Base-by-base conservation (phyloP, 2,888 invertebrate genomes). In the Eucera pruinosa region DNA sequence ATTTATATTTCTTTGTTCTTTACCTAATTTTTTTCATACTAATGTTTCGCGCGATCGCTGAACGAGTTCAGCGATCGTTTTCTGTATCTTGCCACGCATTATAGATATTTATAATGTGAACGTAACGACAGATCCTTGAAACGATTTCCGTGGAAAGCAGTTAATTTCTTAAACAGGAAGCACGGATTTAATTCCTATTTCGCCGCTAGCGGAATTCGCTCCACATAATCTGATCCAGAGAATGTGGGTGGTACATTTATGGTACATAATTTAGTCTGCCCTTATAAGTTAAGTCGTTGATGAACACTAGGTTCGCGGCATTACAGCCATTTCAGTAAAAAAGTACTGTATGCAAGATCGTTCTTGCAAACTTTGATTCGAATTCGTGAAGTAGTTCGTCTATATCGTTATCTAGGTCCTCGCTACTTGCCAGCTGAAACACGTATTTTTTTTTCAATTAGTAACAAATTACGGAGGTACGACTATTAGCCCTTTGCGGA, bases 401-500 rank as follows among this genome's bases (percentile, higher is more conserved):
- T 89, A 99, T 98, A 90, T 99, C 99, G 93, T 99, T 98, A 92
- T 99, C 99, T 89, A 99, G 93, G 92, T 99, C 99, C 74, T 97
- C 96, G 89, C 96, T 96, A 91, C 96, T 96, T 18, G 97, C 95
- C 94, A 99, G 94, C 96, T 96, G 92, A 66, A 94, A 89, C 9
- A 39, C 65, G 54, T 18, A 61, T 11, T 62, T n/a, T 27, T 50
- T 4, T 25, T 36, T 36, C 2, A 20, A 27, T 39, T 43, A 36
- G 5, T 9, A 9, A 39, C 5, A 25, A 43, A 25, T 39, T 25
- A 27, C 11, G 33, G 33, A 50, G 5, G 11, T 30, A 11, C 2
- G 15, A 3, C n/a, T n/a, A n/a, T n/a, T n/a, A n/a, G n/a, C n/a
- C n/a, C n/a, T n/a, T n/a, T n/a, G n/a, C n/a, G n/a, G n/a, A n/a